phyloP scores from a whole-genome alignment of 2,888 invertebrate species.

The Erebia epiphron region DNA sequence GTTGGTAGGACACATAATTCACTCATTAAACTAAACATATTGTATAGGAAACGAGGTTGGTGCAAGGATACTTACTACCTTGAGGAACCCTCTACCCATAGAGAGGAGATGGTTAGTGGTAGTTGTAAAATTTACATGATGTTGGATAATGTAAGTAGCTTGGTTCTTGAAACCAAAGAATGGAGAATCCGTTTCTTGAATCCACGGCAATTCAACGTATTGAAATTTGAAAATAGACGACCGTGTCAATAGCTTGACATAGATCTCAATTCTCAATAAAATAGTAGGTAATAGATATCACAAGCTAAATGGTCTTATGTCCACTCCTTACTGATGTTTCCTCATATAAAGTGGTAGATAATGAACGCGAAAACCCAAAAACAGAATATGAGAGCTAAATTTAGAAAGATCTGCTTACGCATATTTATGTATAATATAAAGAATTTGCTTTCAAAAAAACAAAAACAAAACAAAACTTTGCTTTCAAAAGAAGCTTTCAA shows the following conservation, averaged over 20 bases:
- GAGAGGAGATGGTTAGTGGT: neutral
- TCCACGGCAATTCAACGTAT: neutral
- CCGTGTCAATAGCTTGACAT: neutral
- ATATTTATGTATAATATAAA: too few species aligned
- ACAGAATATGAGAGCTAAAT: too few species aligned
- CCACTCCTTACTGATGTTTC: too few species aligned
- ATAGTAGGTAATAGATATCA: neutral
- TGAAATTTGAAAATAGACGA: neutral
- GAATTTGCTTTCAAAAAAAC: neutral
- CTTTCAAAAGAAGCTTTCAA: too few species aligned
- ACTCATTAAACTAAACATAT: neutral
- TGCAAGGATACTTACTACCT: neutral
- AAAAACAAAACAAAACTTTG: neutral
- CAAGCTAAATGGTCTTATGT: neutral
- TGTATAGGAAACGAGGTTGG: neutral
- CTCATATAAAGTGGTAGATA: too few species aligned
- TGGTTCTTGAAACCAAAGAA: neutral
- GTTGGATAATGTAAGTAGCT: neutral
- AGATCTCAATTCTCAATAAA: neutral
- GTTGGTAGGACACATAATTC: too few species aligned
- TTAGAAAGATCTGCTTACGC: too few species aligned
- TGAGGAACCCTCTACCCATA: neutral
- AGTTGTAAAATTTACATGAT: neutral
- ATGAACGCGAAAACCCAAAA: too few species aligned
- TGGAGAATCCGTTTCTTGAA: neutral